Evolutionary conservation across 2,113 vertebrate species (phyloP).

Genomic region (Cyanocitta stelleri): DNA sequence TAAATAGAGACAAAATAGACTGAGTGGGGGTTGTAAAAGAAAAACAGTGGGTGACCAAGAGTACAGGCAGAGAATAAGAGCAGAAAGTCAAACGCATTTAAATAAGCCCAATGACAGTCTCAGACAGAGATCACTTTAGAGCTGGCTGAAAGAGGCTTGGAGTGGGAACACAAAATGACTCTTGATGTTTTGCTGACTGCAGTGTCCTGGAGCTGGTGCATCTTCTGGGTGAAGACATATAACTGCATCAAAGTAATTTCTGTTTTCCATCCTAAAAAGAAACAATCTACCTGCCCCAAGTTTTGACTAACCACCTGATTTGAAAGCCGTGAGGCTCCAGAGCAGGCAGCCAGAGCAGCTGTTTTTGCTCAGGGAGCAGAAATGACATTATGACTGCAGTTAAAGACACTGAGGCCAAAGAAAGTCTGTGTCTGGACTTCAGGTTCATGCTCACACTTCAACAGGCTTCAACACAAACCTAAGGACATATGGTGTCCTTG

Average conservation of each 20-base stretch:
- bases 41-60: neutral
- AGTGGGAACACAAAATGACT: neutral
- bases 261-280: neutral
- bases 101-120: neutral
- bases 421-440: neutral
- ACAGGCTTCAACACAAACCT: neutral
- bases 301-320: neutral
- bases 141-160: neutral
- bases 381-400: neutral
- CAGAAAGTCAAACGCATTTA: constrained; percentile 1
- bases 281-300: no score
- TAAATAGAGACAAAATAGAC: neutral
- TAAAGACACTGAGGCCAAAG: neutral
- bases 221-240: neutral
- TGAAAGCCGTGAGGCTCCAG: neutral
- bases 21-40: neutral
- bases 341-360: neutral
- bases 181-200: neutral
- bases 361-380: neutral
- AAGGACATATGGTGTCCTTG: constrained; percentile 2
- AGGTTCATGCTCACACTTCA: constrained; percentile 23
- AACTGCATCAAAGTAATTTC: neutral
- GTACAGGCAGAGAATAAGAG: neutral
- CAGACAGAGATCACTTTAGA: neutral
- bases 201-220: neutral